Base-by-base conservation (phyloP, 1,140 invertebrate species). In the Paraescarpia echinospica region DNA sequence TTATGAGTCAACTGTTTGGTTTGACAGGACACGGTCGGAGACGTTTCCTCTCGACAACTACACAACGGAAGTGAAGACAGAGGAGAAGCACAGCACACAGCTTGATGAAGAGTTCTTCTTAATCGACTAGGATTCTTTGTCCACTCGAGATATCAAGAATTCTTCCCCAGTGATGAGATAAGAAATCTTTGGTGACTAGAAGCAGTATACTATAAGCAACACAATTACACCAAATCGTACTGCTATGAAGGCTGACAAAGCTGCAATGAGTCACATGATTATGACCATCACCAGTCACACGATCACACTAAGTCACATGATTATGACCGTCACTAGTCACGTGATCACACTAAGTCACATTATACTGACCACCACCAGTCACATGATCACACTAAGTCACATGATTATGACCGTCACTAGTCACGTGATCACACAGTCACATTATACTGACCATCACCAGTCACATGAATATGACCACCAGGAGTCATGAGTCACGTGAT, bases 11-110 rank as follows among this genome's bases (percentile, higher is more conserved):
- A 77, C 59, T 92, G 34, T 92, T 92, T 92, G 22, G 51, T 93
- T 91, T 94, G 94, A 51, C 94, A 95, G 95, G 90, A 94, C 93
- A 34, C 93, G 95, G 34, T 95, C 95, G 14, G 94, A 95, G 91
- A 95, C 95, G 14, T 95, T 95, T 92, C 95, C 95, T 27, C 41
- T 93, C 18, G 94, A 95, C 92, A 93, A 94, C 88, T 95, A 94
- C 88, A 93, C 94, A 18, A 94, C 93, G 33, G 91, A 94, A 89
- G 89, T 89, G 31, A 41, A 93, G 34, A 92, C 91, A 12, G 93
- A 94, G 35, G 92, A 93, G 59, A 88, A 91, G 33, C 34, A 41
- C 90, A 91, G 93, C 22, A 94, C 94, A 31, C 94, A 94, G 59
- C 92, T 95, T 22, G 95, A 95, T 93, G 91, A 91, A 34, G 91